Evolutionary conservation across 23 tunicate genomes (phyloP), one percentile per base, ranked within the genome.

Genomic region (Ciona savignyi): DNA sequence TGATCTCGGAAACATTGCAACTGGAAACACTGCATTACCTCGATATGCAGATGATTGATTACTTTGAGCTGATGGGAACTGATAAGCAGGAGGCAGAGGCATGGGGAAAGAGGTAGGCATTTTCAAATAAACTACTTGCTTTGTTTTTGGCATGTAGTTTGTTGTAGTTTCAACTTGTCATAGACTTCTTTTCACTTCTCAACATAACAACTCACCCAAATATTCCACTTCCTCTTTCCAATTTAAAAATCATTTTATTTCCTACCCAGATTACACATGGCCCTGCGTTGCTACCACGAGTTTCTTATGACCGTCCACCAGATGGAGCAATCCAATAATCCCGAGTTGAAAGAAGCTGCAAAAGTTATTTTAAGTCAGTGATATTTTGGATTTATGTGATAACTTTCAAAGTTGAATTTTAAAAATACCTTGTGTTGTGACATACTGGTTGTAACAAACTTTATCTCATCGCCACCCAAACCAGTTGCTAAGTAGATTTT

Each of bases 331-430:
- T 84, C 97, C 9, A 30, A 48, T 15, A 66, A 85, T 35, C 32
- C 66, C 0, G 23, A 72, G 1, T 66, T 91, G 1, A 72, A 75
- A 25, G 83, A 91, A 60, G 84, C 90, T 35, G 86, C 97, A 4
- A 84, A 80, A 91, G 97, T 91, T 25, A 35, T 91, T 29, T 62
- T 80, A 60, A 91, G 97, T 91, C 63, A 63, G 97, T n/a, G n/a
- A 83, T 23, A 35, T 90, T 30, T 61, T 78, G 64, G 84, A 90
- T 90, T 62, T 34, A 89, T 26, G 27, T 0, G 22, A 1, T 33
- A 24, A 24, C 2, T 33, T 71, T 35, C 3, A 65, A 69, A 25
- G 11, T 9, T 32, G 27, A 69, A 29, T 69, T 11, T 6, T 69
- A 69, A 25, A n/a, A n/a, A n/a, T n/a, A n/a, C n/a, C n/a, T n/a